Base-by-base conservation (phyloP, 1,140 invertebrate species). In the Portunus trituberculatus region DNA sequence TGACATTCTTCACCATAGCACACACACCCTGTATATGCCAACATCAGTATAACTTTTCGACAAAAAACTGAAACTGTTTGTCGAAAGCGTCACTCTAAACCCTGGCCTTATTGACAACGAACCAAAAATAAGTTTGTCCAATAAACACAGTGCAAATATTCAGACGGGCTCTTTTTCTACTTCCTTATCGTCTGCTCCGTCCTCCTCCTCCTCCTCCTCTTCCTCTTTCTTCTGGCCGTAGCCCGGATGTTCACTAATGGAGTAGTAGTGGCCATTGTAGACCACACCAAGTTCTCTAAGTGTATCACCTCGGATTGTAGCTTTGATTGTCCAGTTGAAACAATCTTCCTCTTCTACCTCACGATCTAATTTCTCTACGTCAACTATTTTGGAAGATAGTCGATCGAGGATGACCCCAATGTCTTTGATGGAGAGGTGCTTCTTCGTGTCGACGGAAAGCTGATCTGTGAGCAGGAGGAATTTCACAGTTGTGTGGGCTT, bases 241-340 rank as follows among this genome's bases (percentile, higher is more conserved):
- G 39, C 98, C 98, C 59, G 98, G 98, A 97, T 99, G 98, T 97
- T 99, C 99, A 96, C 98, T 99, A 96, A 99, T 99, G 93, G 98
- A 98, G 97, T 99, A 99, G 97, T 99, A 99, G 97, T 99, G 99
- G 76, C 98, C 98, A 97, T 99, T 99, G 97, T 99, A 99, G 96
- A 99, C 98, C 93, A 99, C 98, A 83, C 99, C 99, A 87, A 99
- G 97, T 97, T 99, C 98, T 88, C 98, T 97, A 95, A 99, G 97
- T 96, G 98, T 98, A 97, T 99, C 98, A 86, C 99, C 99, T 86
- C 98, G 97, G 84, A 99, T 99, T 96, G 99, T 98, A 88, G 99
- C 98, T 97, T 98, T 98, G 97, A 99, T 99, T 96, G 98, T 99
- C 98, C 99, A 99, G 97, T 99, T 99, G 97, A 99, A 99, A 97